These are phyloP conservation scores for Exephanes ischioxanthus DNA, from an alignment of 2,888 invertebrate genomes.

Conservation along the genomic window DNA sequence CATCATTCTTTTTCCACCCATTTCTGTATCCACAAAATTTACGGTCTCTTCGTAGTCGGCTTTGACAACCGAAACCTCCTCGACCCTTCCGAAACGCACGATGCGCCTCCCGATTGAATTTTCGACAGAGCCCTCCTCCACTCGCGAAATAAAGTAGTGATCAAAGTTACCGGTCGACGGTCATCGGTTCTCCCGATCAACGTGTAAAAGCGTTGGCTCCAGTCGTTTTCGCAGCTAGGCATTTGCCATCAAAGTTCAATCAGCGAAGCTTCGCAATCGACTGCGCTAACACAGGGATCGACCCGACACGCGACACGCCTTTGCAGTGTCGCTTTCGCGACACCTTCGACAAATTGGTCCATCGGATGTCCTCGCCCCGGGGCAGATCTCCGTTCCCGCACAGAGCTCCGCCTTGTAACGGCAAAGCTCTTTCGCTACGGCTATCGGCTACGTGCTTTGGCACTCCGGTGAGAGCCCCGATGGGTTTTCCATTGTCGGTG, in stretches of 20 bases:
- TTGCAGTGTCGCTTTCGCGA: constrained; percentile 32
- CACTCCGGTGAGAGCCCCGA: neutral
- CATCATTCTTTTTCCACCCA: no score
- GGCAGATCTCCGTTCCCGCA: neutral
- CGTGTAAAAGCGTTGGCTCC: neutral
- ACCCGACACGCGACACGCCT: neutral
- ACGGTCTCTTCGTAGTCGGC: no score
- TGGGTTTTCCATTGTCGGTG: constrained; percentile 31
- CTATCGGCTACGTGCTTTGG: constrained; percentile 25
- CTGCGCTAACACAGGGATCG: neutral
- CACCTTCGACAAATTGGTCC: constrained; percentile 59
- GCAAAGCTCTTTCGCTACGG: constrained; percentile 23
- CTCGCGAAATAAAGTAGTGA: neutral
- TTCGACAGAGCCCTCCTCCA: no score
- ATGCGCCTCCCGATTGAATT: no score
- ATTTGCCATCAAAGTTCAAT: constrained; percentile 33
- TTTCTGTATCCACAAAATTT: no score
- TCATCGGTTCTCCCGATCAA: neutral
- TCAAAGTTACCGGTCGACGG: neutral
- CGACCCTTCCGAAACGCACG: no score
- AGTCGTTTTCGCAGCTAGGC: neutral
- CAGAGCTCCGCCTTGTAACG: neutral
- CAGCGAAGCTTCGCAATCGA: constrained; percentile 1
- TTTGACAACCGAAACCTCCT: no score
- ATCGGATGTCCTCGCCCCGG: constrained; percentile 3